Evolutionary conservation across 2,888 invertebrate species (phyloP).

Genomic region (Carcina quercana): DNA sequence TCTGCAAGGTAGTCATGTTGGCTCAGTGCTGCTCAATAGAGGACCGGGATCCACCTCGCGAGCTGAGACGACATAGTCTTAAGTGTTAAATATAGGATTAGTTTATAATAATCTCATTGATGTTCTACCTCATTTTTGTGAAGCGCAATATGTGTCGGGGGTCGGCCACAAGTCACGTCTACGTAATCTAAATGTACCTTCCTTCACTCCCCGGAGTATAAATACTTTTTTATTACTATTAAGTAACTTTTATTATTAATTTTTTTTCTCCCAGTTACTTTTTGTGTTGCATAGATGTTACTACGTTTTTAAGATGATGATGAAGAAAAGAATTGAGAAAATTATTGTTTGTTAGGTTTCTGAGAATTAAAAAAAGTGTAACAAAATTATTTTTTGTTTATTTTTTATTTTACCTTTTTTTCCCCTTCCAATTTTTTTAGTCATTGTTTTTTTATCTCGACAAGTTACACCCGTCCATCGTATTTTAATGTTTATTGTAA

Average conservation of each 20-base stretch:
- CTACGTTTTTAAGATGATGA: slow-evolving; percentile 72
- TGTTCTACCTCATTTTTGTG: slow-evolving; percentile 57
- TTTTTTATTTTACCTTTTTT: slow-evolving; percentile 41
- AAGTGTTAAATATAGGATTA: slow-evolving; percentile 67
- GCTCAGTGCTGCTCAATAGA: slow-evolving; percentile 49
- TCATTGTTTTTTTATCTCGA: slow-evolving; percentile 39
- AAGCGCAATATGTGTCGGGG: slow-evolving; percentile 38
- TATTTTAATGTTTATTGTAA: slow-evolving; percentile 65
- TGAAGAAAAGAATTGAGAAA: slow-evolving; percentile 55
- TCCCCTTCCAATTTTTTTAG: slow-evolving; percentile 30
- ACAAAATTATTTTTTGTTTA: slow-evolving; percentile 63
- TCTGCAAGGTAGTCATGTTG: slow-evolving; percentile 64
- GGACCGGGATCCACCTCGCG: slow-evolving; percentile 18
- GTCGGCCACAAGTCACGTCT: slow-evolving; percentile 49
- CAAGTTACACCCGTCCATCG: slow-evolving; percentile 75
- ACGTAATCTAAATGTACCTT: slow-evolving; percentile 71
- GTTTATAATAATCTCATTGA: slow-evolving; percentile 66
- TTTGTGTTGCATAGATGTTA: slow-evolving; percentile 76
- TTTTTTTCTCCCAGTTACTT: slow-evolving; percentile 65
- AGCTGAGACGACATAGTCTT: slow-evolving; percentile 51
- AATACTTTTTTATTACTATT: slow-evolving; percentile 52
- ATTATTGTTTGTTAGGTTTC: slow-evolving; percentile 76
- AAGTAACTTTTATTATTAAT: slow-evolving; percentile 60
- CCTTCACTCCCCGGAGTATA: slow-evolving; percentile 71
- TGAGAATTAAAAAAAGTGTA: slow-evolving; percentile 74